A percentile compares a stretch with the other conserved stretches of the same genome.
Conservation (phyloP, 2,888 invertebrate genomes). For the Chrysolina oricalcia region DNA sequence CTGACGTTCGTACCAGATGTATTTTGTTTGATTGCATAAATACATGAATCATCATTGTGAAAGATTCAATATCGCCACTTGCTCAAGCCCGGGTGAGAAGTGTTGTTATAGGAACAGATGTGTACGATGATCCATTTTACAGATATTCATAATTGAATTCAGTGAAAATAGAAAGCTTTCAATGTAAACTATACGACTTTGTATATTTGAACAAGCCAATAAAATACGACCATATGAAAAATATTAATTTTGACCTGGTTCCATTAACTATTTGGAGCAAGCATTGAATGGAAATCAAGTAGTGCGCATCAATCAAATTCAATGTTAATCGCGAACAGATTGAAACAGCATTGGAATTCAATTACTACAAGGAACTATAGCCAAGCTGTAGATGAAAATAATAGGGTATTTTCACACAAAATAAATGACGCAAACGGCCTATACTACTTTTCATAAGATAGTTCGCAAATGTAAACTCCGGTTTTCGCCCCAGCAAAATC, state of each 20-base stretch:
- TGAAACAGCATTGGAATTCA: neutral
- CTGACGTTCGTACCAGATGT: no score
- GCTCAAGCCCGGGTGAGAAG: no score
- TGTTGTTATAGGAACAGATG: neutral
- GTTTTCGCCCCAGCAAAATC: no score
- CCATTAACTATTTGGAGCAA: neutral
- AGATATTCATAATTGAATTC: conserved; percentile 6
- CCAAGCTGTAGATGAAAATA: no score
- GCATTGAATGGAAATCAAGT: neutral
- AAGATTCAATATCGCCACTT: no score
- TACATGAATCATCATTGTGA: no score
- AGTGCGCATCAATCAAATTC: neutral
- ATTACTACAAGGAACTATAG: neutral
- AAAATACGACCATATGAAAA: conserved; percentile 6
- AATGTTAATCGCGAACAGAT: neutral
- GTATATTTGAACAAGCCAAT: conserved; percentile 8
- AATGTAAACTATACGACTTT: conserved; percentile 12
- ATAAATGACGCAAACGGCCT: no score
- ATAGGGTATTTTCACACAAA: no score
- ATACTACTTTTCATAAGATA: no score
- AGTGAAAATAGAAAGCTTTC: conserved; percentile 11
- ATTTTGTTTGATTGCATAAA: no score
- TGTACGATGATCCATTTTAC: neutral
- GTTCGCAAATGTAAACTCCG: no score
- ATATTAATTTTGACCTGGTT: conserved; percentile 7